Evolutionary conservation across 2,113 vertebrate species (phyloP).

Genomic region (Cynoglossus semilaevis): DNA sequence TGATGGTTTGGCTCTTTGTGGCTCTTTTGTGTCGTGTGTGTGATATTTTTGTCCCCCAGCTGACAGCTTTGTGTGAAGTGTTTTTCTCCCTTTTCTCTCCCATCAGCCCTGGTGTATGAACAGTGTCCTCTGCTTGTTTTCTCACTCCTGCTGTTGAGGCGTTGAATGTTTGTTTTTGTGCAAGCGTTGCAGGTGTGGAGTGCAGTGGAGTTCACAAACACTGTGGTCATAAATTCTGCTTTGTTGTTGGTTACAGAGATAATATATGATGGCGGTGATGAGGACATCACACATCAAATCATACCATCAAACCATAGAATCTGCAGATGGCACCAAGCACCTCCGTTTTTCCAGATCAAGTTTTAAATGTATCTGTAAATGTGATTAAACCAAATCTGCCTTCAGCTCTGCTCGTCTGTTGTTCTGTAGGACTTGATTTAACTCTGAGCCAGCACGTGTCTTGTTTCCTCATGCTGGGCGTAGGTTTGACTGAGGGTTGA

Average conservation of each 20-base stretch:
- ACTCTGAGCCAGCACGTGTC: constrained; percentile 22
- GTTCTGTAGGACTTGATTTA: not conserved
- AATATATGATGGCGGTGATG: not conserved
- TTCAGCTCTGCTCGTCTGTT: not conserved
- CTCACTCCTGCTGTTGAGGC: constrained; percentile 21
- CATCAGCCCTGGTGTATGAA: constrained; percentile 28
- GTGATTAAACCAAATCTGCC: not conserved
- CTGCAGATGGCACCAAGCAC: not conserved
- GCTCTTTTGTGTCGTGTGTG: constrained; percentile 39
- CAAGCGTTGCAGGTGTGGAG: constrained; percentile 1
- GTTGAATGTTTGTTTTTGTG: constrained; percentile 49
- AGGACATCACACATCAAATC: not conserved
- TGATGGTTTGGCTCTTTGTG: constrained; percentile 22
- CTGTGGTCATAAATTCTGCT: not conserved
- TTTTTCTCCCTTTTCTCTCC: constrained; percentile 16
- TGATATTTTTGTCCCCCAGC: constrained; percentile 26
- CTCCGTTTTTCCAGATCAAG: not conserved
- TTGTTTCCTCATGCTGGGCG: constrained; percentile 27
- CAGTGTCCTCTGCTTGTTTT: constrained; percentile 43
- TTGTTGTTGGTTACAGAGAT: not conserved
- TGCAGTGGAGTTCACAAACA: not conserved
- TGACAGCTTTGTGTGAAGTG: constrained; percentile 51
- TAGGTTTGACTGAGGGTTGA: constrained; percentile 50
- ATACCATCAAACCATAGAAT: not conserved
- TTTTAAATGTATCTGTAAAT: not conserved